phyloP scores from a whole-genome alignment of 2,888 invertebrate species.

The Pherbina coryleti region DNA sequence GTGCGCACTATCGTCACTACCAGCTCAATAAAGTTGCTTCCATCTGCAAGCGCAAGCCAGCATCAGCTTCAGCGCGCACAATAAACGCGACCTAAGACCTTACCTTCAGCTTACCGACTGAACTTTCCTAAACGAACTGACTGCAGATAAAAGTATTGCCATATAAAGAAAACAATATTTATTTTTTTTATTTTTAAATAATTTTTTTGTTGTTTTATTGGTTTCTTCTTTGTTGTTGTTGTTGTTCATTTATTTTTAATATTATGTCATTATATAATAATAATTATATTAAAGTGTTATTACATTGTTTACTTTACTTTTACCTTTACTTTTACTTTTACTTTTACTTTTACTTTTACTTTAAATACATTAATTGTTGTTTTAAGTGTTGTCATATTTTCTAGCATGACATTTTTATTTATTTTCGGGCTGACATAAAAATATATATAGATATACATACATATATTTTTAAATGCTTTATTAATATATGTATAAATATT shows the following conservation, averaged over 20 bases:
- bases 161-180: not conserved
- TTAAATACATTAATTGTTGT: slow-evolving; percentile 4
- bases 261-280: slow-evolving; percentile 23
- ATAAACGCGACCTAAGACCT: too few species aligned
- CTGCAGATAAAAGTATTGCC: too few species aligned
- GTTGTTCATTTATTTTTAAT: slow-evolving; percentile 27
- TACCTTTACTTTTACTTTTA: not conserved
- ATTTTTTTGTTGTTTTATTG: slow-evolving; percentile 28
- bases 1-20: too few species aligned
- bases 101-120: too few species aligned
- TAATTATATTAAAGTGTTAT: slow-evolving; percentile 11
- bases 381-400: slow-evolving; percentile 49
- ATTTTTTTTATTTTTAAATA: slow-evolving; percentile 16
- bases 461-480: not conserved
- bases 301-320: not conserved
- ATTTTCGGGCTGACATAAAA: slow-evolving; percentile 37
- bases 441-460: not conserved
- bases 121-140: too few species aligned
- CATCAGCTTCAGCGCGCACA: too few species aligned
- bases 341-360: not conserved
- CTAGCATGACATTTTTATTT: slow-evolving; percentile 60
- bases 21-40: too few species aligned
- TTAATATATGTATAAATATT: slow-evolving; percentile 17
- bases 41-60: too few species aligned
- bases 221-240: slow-evolving; percentile 9